Evolutionary conservation across 2,113 vertebrate genomes (phyloP), one percentile per base, ranked within the genome.

Genomic region (Lampris megalopsis): DNA sequence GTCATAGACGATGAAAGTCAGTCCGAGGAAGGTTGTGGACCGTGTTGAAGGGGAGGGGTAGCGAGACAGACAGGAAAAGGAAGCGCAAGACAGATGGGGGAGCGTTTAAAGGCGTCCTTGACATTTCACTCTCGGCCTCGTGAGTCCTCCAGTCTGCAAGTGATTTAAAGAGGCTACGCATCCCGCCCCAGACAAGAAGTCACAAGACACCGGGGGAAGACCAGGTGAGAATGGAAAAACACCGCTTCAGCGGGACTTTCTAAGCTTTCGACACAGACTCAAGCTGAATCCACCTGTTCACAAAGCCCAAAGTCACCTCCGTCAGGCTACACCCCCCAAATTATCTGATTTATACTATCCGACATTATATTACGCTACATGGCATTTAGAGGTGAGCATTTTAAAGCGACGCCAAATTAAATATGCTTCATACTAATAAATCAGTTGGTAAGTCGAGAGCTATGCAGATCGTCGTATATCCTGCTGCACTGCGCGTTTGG

Each of bases 161-260:
- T 86, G 86, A 87, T 92, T 83, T 87, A 93, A 91, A 76, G 88
- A 77, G 91, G 90, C 77, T 90, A 89, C 57, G 65, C 75, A 70
- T 81, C 71, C 81, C 73, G 71, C 73, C 86, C 49, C 79, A 77
- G 66, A 87, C 53, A 57, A 24, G 2, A 35, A 41, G 35, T 45
- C 40, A 42, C 60, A 2, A 24, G 11, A 65, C 10, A 58, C 35
- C 47, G 45, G 66, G 47, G 49, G 61, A 57, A n/a, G 2, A 50
- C 45, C 6, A 49, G 24, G 24, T 24, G 24, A 24, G 24, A 24
- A 24, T 24, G 24, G 24, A 24, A 24, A 24, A 24, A 24, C 24
- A 24, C 24, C 24, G 24, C 24, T 24, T 24, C 24, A 24, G 24
- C 24, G 24, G 24, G 24, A 24, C 24, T 24, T 24, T 24, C 24